These are phyloP conservation scores for Sarcophaga caerulescens DNA, from an alignment of 2,888 invertebrate genomes.

Conservation along the genomic window DNA sequence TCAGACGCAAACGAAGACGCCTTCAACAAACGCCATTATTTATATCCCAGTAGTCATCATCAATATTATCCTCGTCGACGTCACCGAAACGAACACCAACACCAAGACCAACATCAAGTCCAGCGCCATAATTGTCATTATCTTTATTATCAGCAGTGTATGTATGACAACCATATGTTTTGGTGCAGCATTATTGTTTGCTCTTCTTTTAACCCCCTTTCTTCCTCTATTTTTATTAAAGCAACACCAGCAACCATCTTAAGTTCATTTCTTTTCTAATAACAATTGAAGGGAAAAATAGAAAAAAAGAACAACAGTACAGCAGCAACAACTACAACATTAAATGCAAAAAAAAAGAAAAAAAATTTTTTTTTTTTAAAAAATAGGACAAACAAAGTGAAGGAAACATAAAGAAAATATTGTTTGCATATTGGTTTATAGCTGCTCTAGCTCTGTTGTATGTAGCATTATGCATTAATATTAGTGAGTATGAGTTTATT, in stretches of 20 bases:
- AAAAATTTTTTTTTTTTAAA: neutral
- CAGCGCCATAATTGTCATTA: conserved; percentile 1
- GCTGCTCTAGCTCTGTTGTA: neutral
- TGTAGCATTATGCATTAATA: neutral
- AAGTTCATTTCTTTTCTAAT: conserved; percentile 34
- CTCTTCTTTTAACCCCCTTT: neutral
- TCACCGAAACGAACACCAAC: neutral
- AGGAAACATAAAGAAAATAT: conserved; percentile 21
- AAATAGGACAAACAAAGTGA: neutral
- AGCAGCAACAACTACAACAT: neutral
- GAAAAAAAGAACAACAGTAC: too few species aligned
- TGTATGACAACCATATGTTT: conserved; percentile 27
- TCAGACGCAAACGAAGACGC: conserved; percentile 22
- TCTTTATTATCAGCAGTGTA: conserved; percentile 25
- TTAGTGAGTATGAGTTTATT: neutral
- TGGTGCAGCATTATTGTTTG: conserved; percentile 38
- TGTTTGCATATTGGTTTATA: conserved; percentile 46
- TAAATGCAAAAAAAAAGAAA: conserved; percentile 9
- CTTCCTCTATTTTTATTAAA: conserved; percentile 1
- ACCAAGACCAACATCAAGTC: neutral
- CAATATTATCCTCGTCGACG: neutral
- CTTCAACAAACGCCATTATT: conserved; percentile 17
- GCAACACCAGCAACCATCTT: conserved; percentile 33
- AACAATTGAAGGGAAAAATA: conserved; percentile 4
- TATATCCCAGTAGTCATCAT: neutral